phyloP scores from a whole-genome alignment of 1,140 invertebrate species.

The Diuraphis noxia region DNA sequence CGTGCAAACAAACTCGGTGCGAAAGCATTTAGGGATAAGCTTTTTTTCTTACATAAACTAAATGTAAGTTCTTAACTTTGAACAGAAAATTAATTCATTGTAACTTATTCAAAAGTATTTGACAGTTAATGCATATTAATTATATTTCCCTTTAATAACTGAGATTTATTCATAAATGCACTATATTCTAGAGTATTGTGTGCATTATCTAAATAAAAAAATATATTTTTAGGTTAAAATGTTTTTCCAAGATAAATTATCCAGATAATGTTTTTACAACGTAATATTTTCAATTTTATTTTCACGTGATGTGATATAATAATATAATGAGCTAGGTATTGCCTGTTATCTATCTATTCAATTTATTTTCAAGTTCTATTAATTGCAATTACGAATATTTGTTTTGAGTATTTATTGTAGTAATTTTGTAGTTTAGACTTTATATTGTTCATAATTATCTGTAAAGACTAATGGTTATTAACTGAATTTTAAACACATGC shows the following conservation, averaged over 20 bases:
- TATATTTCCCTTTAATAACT: neutral
- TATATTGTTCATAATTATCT: no score
- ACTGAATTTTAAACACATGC: no score
- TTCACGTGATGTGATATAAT: neutral
- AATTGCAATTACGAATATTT: no score
- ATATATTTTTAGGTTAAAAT: neutral
- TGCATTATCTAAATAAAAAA: neutral
- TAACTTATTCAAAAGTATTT: conserved; percentile 35
- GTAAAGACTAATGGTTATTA: no score
- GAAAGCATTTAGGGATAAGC: neutral
- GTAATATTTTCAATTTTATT: neutral
- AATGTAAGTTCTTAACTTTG: neutral
- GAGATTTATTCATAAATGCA: neutral
- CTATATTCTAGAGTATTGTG: neutral
- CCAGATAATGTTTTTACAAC: neutral
- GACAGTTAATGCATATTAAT: neutral
- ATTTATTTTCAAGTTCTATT: no score
- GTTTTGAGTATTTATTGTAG: no score
- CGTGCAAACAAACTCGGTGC: neutral
- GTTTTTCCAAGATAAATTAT: neutral
- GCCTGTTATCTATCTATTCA: no score
- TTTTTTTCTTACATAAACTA: neutral
- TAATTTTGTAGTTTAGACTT: no score
- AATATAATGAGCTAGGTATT: no score
- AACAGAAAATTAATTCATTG: neutral